Percentiles rank a stretch among this genome's conserved stretches.
phyloP scores from a whole-genome alignment of 2,113 vertebrate species.

The Haplotaxodon microlepis region DNA sequence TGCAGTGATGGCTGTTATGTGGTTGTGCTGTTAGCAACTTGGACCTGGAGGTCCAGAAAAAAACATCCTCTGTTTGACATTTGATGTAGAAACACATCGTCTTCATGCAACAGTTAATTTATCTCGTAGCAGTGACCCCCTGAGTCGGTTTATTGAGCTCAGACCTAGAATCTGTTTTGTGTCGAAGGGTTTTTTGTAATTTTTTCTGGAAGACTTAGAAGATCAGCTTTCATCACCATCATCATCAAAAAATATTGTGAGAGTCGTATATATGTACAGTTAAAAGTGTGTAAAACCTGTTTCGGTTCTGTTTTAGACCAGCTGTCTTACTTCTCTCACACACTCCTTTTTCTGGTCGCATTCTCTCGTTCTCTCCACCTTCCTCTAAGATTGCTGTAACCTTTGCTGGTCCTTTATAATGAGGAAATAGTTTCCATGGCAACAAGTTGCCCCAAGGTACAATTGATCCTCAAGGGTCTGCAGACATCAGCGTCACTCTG shows the following conservation, averaged over 20 bases:
- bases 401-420: constrained; percentile 13
- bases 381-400: background rate
- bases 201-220: background rate
- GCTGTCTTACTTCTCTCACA: background rate
- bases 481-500: background rate
- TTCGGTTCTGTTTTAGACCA: background rate
- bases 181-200: background rate
- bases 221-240: background rate
- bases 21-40: background rate
- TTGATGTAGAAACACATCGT: background rate
- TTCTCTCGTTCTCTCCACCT: background rate
- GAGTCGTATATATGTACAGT: background rate
- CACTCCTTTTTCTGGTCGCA: background rate
- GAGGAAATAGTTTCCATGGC: constrained; percentile 25
- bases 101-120: background rate
- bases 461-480: constrained; percentile 6
- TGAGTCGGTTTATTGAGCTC: background rate
- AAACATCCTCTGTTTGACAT: background rate
- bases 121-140: background rate
- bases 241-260: background rate
- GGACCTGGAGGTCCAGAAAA: background rate
- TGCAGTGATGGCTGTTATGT: background rate
- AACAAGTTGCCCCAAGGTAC: background rate
- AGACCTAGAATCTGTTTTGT: background rate
- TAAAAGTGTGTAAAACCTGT: background rate